Evolutionary conservation across 2,113 vertebrate genomes (phyloP).

Genomic region (Mus spicilegus): DNA sequence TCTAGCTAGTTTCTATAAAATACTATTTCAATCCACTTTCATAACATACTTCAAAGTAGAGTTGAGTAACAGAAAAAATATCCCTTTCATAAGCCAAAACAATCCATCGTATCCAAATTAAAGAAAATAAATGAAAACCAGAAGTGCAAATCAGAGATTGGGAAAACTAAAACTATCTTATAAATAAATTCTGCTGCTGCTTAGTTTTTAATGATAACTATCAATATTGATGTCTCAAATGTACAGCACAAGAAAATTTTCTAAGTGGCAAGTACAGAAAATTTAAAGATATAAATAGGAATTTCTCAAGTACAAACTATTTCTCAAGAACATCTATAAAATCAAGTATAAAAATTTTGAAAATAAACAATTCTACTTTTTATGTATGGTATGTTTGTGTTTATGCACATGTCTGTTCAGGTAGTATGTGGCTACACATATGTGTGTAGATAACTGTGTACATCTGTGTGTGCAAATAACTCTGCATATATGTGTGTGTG

Average conservation of each 20-base stretch:
- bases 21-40: slow-evolving; percentile 39
- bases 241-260: slow-evolving; percentile 23
- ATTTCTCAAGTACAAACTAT: neutral
- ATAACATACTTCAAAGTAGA: slow-evolving; percentile 54
- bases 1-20: slow-evolving; percentile 18
- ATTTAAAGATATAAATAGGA: slow-evolving; percentile 11
- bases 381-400: neutral
- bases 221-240: slow-evolving; percentile 31
- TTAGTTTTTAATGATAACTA: slow-evolving; percentile 60
- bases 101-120: slow-evolving; percentile 40
- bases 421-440: too few species aligned
- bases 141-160: neutral
- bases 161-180: slow-evolving; percentile 60
- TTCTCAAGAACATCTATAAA: neutral
- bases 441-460: too few species aligned
- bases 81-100: neutral
- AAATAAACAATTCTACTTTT: neutral
- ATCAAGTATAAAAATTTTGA: neutral
- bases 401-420: neutral
- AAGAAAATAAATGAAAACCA: slow-evolving; percentile 64
- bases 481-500: neutral
- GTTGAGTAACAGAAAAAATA: slow-evolving; percentile 31
- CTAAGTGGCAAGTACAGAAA: neutral
- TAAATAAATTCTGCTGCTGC: slow-evolving; percentile 39
- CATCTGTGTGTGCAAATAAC: neutral